Conservation (phyloP, 1,140 invertebrate species). For the Drosophila fuyamai region DNA sequence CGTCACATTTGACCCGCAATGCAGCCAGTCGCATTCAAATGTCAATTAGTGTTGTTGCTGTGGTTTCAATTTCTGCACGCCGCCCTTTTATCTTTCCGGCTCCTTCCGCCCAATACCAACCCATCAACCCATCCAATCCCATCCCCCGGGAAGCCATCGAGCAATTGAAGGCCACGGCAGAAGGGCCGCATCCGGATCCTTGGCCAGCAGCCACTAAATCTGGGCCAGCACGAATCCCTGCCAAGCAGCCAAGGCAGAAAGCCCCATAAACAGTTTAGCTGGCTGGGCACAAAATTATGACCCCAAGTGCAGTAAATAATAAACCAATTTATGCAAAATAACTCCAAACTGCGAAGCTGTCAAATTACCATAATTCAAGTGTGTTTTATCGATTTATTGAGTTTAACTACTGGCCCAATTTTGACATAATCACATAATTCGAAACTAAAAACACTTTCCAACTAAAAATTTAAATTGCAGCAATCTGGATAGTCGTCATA, state of each 20-base stretch:
- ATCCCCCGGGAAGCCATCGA: constrained; percentile 27
- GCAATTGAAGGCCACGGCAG: constrained; percentile 28
- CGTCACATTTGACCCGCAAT: constrained; percentile 63
- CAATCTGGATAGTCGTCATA: constrained; percentile 34
- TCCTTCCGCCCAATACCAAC: not conserved
- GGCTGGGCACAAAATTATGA: constrained; percentile 2
- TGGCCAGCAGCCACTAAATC: constrained; percentile 33
- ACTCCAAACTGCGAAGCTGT: not conserved
- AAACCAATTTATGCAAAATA: constrained; percentile 1
- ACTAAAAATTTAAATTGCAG: constrained; percentile 34
- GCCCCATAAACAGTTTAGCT: constrained; percentile 16
- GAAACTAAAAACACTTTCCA: constrained; percentile 1
- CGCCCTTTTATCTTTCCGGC: constrained; percentile 59
- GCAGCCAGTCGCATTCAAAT: constrained; percentile 44
- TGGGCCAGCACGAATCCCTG: constrained; percentile 1
- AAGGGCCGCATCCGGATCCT: constrained; percentile 10
- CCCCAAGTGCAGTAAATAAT: constrained; percentile 4
- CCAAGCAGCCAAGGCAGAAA: not conserved
- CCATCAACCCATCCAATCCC: not conserved
- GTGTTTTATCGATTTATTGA: not conserved
- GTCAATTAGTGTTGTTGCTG: constrained; percentile 76
- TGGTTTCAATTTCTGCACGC: constrained; percentile 54
- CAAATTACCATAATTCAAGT: constrained; percentile 11
- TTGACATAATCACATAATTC: constrained; percentile 5
- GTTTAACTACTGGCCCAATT: not conserved